A percentile compares a stretch with the other conserved stretches of the same genome.
phyloP scores from a whole-genome alignment of 2,888 invertebrate genomes.

The Blera fallax region DNA sequence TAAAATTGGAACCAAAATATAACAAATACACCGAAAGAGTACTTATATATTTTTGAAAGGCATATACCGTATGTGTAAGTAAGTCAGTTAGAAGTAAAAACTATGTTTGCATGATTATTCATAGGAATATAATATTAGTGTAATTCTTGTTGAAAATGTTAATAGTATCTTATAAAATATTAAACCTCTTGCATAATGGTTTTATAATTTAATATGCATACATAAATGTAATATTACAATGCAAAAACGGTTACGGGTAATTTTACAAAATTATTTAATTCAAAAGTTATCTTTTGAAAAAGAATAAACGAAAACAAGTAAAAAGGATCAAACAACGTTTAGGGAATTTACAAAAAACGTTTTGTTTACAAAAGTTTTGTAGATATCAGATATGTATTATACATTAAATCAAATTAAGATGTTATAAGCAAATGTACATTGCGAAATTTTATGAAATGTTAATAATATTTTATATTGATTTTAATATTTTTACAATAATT shows the following conservation, averaged over 20 bases:
- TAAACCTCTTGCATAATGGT: constrained; percentile 5
- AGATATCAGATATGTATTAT: not conserved
- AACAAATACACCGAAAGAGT: constrained; percentile 46
- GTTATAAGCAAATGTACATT: constrained; percentile 29
- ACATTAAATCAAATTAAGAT: not conserved
- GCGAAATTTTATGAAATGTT: constrained; percentile 8
- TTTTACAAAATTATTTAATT: constrained; percentile 3
- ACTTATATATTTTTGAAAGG: constrained; percentile 41
- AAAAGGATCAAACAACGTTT: constrained; percentile 38
- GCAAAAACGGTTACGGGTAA: constrained; percentile 58
- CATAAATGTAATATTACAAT: constrained; percentile 10
- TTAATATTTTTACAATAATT: constrained; percentile 11
- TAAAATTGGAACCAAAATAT: constrained; percentile 47
- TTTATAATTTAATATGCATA: not conserved
- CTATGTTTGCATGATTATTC: not conserved
- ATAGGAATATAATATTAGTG: not conserved
- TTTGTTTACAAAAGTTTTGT: constrained; percentile 16
- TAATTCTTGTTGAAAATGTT: constrained; percentile 3
- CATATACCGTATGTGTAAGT: not conserved
- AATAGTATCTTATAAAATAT: constrained; percentile 5
- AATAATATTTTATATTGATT: constrained; percentile 2
- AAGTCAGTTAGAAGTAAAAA: not conserved
- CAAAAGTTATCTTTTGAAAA: not conserved
- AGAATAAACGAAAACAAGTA: not conserved
- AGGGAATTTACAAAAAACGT: constrained; percentile 63